Evolutionary conservation across 2,113 vertebrate genomes (phyloP), one percentile per base, ranked within the genome.

Genomic region (Pygoscelis antarcticus): DNA sequence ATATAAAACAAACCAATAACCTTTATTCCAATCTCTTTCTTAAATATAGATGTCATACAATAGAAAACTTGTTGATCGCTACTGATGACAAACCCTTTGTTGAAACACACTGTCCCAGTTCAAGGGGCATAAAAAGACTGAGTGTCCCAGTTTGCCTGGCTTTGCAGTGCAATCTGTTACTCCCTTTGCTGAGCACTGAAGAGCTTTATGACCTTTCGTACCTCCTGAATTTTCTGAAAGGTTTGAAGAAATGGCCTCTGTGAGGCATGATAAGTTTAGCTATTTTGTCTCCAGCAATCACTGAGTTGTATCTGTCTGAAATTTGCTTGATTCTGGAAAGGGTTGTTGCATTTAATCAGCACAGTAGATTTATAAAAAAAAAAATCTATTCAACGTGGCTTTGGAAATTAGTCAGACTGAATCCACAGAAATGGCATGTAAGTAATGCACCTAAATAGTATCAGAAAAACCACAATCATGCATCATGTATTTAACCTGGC

Each of bases 71-170:
- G 29, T 78, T 68, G 72, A 84, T 75, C 49, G 40, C 25, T 29
- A 30, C 21, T 51, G 38, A 40, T 68, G 69, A 89, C 42, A 92
- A 89, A 61, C 42, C 38, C 51, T 58, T 42, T 29, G 25, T 9
- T 68, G 72, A 96, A 95, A 89, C n/a, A 70, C 22, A n/a, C 8
- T 82, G 81, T 87, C 57, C 72, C 55, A 82, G 51, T 91, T 87
- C 77, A 95, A 84, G 47, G 10, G 61, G 26, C 60, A 47, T 84
- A 38, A 84, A 92, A 97, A 94, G 58, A 44, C 38, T 42, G 47
- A 87, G 42, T 0, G 80, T 44, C 65, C 81, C 52, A 89, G 72
- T 78, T 91, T 78, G 47, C 65, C 57, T 46, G 40, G 52, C 23
- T 87, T 72, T 64, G 25, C 64, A 81, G 38, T 71, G 60, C 47